Evolutionary conservation across 37 sponge, comb jelly and placozoan species (phyloP), one percentile per base, ranked within the genome.

Genomic region (Aplysina aerophoba): DNA sequence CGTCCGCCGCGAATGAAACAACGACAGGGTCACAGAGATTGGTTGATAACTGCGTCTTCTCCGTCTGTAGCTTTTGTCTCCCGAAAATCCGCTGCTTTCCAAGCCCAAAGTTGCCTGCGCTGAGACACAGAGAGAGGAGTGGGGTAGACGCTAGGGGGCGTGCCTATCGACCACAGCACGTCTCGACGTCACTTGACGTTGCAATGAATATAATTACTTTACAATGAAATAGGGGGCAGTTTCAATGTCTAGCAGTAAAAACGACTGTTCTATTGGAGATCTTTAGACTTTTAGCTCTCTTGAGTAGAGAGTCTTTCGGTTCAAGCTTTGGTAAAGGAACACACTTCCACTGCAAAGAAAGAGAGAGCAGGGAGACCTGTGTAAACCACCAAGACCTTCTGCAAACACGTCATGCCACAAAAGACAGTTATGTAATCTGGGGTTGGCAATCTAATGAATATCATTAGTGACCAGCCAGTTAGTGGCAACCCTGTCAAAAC

Each of bases 91-190:
- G 50, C 50, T 44, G 50, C 50, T 44, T 44, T 44, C 50, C 8
- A 8, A 8, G 50, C 50, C 50, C 8, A 44, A 44, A 44, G 50
- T 44, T 44, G 31, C 31, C 34, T n/a, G 71, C 27, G 17, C 13
- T 35, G 33, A 36, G 19, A 41, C n/a, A 75, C 25, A 50, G 54
- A 75, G 37, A 75, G 54, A 24, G 78, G 78, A n/a, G 16, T 31
- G 78, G 78, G 37, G 37, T 75, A 24, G 24, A 25, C 6, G 41
- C 25, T 53, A 50, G 78, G 78, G 54, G 78, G 78, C 78, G 78
- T 75, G 78, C 54, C 78, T 24, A 75, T 19, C 33, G 78, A 75
- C 78, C 78, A 75, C 78, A 75, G 21, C 37, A 71, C 64, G 64
- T 21, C n/a, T 15, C 13, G 78, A 75, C 78, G 53, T 75, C 78